Conservation (phyloP, 2,113 vertebrate species). For the Euleptes europaea region DNA sequence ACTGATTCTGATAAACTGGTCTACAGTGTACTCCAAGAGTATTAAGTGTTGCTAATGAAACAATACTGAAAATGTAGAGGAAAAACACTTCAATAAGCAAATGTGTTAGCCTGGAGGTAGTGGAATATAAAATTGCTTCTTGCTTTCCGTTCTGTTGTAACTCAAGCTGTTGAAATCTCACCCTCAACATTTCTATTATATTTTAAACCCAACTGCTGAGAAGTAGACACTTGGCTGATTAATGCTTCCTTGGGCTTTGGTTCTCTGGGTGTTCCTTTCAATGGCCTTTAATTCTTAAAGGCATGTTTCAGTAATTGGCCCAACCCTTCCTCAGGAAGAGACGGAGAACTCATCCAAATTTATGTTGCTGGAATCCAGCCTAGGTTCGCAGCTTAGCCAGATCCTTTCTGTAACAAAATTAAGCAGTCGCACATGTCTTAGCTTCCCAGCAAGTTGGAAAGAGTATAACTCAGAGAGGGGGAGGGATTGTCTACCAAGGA, state of each 20-base stretch:
- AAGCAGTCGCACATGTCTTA: not conserved
- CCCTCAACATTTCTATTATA: not conserved
- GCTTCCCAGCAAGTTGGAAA: conserved; percentile 54
- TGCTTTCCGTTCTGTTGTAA: not conserved
- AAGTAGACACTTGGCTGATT: not conserved
- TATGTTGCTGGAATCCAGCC: conserved; percentile 24
- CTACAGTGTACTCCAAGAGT: conserved; percentile 49
- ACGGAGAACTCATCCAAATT: not conserved
- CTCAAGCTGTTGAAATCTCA: not conserved
- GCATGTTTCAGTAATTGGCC: not conserved
- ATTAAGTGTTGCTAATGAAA: conserved; percentile 41
- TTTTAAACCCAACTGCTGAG: not conserved
- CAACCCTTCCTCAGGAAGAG: not conserved
- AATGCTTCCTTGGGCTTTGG: not conserved
- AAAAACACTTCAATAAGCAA: conserved; percentile 48
- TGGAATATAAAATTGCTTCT: not conserved
- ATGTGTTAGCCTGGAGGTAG: not conserved
- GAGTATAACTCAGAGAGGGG: not conserved
- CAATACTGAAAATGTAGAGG: not conserved
- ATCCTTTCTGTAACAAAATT: conserved; percentile 39
- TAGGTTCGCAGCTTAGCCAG: conserved; percentile 38
- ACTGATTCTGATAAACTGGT: not conserved
- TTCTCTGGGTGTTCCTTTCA: not conserved
- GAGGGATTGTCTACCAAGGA: no score
- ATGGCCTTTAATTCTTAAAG: not conserved